Conservation (phyloP, 2,888 invertebrate genomes). For the Sphaerophoria rueppellii region DNA sequence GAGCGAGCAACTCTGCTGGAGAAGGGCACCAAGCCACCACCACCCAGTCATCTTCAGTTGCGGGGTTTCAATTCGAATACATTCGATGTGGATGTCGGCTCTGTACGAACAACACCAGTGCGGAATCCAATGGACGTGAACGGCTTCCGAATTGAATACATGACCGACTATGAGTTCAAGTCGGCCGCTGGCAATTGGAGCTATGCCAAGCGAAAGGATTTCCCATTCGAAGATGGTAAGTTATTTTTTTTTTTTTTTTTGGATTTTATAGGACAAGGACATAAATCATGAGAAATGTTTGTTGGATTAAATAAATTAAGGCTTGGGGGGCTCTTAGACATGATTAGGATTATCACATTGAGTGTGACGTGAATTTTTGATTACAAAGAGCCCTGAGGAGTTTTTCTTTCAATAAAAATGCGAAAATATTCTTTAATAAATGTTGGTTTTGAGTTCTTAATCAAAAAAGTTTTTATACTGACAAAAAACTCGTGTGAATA, state of each 20-base stretch:
- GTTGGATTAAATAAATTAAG: neutral
- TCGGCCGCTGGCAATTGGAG: conserved; percentile 81
- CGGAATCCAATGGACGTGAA: conserved; percentile 80
- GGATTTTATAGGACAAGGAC: neutral
- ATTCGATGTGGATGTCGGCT: conserved; percentile 81
- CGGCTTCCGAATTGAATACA: conserved; percentile 81
- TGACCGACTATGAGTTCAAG: conserved; percentile 80
- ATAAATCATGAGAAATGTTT: neutral
- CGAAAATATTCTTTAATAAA: neutral
- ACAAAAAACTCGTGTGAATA: too few relatives aligned
- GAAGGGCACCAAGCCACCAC: conserved; percentile 83
- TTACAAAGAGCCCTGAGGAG: neutral
- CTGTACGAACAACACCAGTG: conserved; percentile 76
- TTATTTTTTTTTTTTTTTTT: conserved; percentile 18
- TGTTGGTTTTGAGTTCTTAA: too few relatives aligned
- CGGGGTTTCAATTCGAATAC: conserved; percentile 82
- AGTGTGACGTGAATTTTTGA: neutral
- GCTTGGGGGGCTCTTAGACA: neutral
- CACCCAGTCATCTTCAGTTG: conserved; percentile 81
- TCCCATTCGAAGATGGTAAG: conserved; percentile 81
- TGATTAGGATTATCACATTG: neutral
- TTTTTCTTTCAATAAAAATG: neutral
- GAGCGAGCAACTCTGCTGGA: conserved; percentile 83
- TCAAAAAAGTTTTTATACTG: too few relatives aligned
- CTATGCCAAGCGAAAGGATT: conserved; percentile 80